phyloP scores from a whole-genome alignment of 2,113 vertebrate species.

The Mirza zaza region DNA sequence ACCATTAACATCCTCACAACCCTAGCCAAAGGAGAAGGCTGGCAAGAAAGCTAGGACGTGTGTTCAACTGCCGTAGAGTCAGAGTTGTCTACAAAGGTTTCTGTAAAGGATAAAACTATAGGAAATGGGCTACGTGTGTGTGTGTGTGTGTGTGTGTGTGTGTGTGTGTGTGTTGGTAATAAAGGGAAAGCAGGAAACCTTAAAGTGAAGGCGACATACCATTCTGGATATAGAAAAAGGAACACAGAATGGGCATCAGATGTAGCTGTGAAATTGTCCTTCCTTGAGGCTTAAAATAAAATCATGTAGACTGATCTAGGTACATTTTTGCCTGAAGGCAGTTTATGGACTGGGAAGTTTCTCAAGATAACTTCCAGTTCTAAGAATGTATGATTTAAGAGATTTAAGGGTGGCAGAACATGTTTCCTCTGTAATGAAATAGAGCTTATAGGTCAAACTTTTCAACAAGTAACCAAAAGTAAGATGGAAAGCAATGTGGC shows the following conservation, averaged over 20 bases:
- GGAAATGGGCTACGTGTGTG: neutral
- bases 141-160: neutral
- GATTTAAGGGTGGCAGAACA: neutral
- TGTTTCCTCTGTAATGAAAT: neutral
- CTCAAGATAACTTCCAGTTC: neutral
- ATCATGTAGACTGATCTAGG: neutral
- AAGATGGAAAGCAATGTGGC: neutral
- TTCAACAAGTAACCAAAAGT: constrained; percentile 12
- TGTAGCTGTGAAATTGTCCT: neutral
- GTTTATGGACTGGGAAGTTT: neutral
- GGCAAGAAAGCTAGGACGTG: constrained; percentile 55
- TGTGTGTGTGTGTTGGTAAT: neutral
- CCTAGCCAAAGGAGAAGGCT: constrained; percentile 38
- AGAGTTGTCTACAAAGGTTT: constrained; percentile 43
- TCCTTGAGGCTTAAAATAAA: constrained; percentile 4
- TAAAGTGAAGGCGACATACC: neutral
- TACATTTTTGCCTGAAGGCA: neutral
- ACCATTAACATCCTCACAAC: constrained; percentile 67
- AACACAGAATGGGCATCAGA: neutral
- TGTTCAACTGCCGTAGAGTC: constrained; percentile 43
- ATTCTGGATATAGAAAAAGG: neutral
- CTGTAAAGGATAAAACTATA: neutral
- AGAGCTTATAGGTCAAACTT: neutral
- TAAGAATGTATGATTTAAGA: neutral
- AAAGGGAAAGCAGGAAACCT: neutral